Evolutionary conservation across 1,140 invertebrate species (phyloP), one percentile per base, ranked within the genome.

Genomic region (Aphis craccivora): DNA sequence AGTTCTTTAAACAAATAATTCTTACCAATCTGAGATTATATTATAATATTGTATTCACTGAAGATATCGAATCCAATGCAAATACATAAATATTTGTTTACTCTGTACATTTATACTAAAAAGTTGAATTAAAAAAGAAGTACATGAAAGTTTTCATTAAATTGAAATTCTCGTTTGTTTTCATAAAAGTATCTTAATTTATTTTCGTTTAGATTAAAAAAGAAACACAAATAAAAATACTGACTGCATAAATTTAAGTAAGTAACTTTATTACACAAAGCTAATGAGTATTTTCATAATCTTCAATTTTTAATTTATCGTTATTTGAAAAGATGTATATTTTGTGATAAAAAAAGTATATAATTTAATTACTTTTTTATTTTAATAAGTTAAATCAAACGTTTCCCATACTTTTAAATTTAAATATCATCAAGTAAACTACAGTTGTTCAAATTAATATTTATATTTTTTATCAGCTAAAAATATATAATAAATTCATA

Each of bases 261-360:
- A 37, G 11, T 14, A 55, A 35, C 35, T 25, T 87, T 87, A 37
- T 53, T 35, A 51, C 20, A 22, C 20, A 89, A 35, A 89, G 45
- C 48, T 53, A 89, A 89, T 37, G 87, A 53, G 88, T 89, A 55
- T 55, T 37, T 89, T 89, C 35, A 89, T 55, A 53, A 53, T 53
- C 20, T 89, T 86, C 23, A 45, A 45, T 86, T n/a, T 45, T 25
- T 43, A 76, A 76, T 76, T n/a, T 76, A 14, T 76, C n/a, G 4
- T n/a, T 76, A 76, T 14, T 76, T 6, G n/a, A 76, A 76, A 76
- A 76, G n/a, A n/a, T 76, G n/a, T 76, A n/a, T 76, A 76, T 76
- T 76, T 76, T 76, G 30, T 6, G 14, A 76, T 14, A 76, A 76
- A n/a, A 67, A 67, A 76, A 76, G n/a, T n/a, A 20, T 14, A 8